These are phyloP conservation scores for Steinernema carpocapsae DNA, from an alignment of 2,888 invertebrate genomes.

Conservation along the genomic window DNA sequence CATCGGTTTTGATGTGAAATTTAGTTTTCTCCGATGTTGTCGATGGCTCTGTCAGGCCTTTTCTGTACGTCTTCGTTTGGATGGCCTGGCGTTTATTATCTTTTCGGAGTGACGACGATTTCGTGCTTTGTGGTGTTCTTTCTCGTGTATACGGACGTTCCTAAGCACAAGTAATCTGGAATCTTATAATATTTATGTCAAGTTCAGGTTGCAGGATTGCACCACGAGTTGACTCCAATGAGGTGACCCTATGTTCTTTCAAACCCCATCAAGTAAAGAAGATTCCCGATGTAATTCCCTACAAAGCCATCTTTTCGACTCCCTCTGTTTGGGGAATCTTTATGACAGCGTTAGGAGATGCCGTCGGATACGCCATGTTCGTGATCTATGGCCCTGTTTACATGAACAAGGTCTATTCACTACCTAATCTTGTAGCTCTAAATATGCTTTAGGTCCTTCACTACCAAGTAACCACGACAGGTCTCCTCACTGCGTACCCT, in stretches of 20 bases:
- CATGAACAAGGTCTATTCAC: constrained; percentile 23
- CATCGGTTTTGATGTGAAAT: no score
- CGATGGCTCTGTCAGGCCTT: background rate
- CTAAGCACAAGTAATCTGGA: background rate
- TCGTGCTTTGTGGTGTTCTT: background rate
- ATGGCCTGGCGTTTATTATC: background rate
- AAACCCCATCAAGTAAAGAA: background rate
- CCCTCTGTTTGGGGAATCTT: constrained; percentile 35
- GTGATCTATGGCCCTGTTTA: constrained; percentile 24
- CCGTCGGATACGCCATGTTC: constrained; percentile 4
- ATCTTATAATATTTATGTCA: background rate
- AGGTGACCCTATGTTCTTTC: no score
- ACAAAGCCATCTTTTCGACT: constrained; percentile 42
- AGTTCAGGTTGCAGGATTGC: background rate
- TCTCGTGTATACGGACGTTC: background rate
- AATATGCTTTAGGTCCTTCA: background rate
- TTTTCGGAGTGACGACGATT: background rate
- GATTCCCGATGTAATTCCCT: constrained; percentile 38
- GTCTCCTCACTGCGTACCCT: background rate
- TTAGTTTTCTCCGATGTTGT: background rate
- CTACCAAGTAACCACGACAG: background rate
- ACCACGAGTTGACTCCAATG: no score
- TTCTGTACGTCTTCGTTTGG: background rate
- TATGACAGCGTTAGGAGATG: constrained; percentile 28
- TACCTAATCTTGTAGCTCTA: background rate